These are phyloP conservation scores for Yponomeuta cagnagella DNA, from an alignment of 2,888 invertebrate species.

Conservation along the genomic window DNA sequence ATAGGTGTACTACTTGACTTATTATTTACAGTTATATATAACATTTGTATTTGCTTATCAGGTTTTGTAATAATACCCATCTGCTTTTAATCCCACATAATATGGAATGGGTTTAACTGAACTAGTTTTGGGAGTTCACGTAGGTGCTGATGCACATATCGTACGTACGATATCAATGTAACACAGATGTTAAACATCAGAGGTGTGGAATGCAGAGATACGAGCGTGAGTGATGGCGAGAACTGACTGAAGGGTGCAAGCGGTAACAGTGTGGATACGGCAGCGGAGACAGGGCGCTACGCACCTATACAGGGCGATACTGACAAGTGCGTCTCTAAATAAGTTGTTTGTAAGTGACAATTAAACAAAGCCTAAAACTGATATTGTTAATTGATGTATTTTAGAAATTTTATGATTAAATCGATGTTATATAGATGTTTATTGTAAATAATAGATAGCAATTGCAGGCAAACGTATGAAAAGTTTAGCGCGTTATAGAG, in stretches of 20 bases:
- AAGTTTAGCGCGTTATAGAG: constrained; percentile 68
- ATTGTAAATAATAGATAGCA: constrained; percentile 71
- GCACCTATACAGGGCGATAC: constrained; percentile 38
- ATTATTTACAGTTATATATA: constrained; percentile 10
- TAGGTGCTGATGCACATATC: constrained; percentile 22
- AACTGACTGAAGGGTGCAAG: not conserved
- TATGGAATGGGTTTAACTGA: constrained; percentile 10
- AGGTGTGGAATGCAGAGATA: constrained; percentile 3
- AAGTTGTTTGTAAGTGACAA: constrained; percentile 53
- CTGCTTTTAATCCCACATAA: constrained; percentile 1
- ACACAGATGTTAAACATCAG: not conserved
- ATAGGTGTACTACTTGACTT: constrained; percentile 36
- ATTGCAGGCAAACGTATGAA: constrained; percentile 50
- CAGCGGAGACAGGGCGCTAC: constrained; percentile 14
- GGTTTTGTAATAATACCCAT: not conserved
- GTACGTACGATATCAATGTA: not conserved
- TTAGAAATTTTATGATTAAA: constrained; percentile 73
- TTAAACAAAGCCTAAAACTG: constrained; percentile 57
- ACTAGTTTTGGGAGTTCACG: constrained; percentile 16
- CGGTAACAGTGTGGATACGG: too few relatives aligned
- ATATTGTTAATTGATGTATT: constrained; percentile 73
- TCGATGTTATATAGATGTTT: constrained; percentile 76
- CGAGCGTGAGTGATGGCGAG: not conserved
- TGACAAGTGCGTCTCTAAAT: not conserved
- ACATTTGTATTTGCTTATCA: constrained; percentile 18